A percentile compares a stretch with the other conserved stretches of the same genome.
phyloP scores from a whole-genome alignment of 2,888 invertebrate genomes.

The Callyntrura sp. region DNA sequence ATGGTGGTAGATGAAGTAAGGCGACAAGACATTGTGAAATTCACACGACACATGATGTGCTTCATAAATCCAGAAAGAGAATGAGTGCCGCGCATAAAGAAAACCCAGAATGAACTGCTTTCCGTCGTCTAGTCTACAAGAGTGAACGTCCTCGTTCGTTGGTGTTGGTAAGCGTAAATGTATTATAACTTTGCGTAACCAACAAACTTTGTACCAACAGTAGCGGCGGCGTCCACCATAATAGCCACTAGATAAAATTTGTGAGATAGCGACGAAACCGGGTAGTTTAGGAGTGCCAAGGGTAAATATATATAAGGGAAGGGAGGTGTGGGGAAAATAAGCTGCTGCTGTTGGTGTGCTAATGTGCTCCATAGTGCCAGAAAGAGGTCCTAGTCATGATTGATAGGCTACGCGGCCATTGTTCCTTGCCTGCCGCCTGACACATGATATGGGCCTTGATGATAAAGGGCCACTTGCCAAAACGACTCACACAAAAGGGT shows the following conservation, averaged over 20 bases:
- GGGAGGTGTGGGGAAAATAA: constrained; percentile 66
- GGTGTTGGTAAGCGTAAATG: neutral
- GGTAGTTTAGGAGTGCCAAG: constrained; percentile 42
- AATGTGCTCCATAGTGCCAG: constrained; percentile 72
- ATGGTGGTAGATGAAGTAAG: constrained; percentile 29
- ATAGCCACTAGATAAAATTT: constrained; percentile 57
- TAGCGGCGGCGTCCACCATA: constrained; percentile 26
- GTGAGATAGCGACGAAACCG: constrained; percentile 31
- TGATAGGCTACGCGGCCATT: constrained; percentile 66
- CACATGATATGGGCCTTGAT: constrained; percentile 67
- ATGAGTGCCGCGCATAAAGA: constrained; percentile 24
- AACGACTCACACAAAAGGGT: constrained; percentile 62
- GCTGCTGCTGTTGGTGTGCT: constrained; percentile 70
- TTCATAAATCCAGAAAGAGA: constrained; percentile 64
- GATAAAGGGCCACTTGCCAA: constrained; percentile 73
- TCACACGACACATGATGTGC: constrained; percentile 67
- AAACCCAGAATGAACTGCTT: constrained; percentile 48
- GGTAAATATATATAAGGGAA: constrained; percentile 33
- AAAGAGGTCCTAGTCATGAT: constrained; percentile 70
- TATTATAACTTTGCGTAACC: constrained; percentile 19
- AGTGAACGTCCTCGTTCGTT: neutral
- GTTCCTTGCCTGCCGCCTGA: constrained; percentile 61
- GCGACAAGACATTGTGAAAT: constrained; percentile 60
- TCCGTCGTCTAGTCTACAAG: neutral
- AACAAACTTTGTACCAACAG: constrained; percentile 21